These are phyloP conservation scores for Carcharodon carcharias DNA, from an alignment of 2,797 vertebrate species.

Conservation along the genomic window DNA sequence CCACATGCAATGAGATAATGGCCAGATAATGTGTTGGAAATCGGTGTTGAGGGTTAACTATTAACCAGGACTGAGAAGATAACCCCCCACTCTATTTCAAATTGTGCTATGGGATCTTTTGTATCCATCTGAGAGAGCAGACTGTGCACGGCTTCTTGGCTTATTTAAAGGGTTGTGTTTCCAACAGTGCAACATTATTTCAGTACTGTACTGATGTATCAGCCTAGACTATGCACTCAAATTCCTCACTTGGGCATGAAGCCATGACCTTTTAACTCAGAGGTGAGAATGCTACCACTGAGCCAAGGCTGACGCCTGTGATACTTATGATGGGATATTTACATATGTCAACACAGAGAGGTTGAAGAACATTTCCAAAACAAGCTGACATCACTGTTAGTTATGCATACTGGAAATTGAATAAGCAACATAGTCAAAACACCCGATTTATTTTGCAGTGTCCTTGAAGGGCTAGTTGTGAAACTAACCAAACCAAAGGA, in stretches of 20 bases:
- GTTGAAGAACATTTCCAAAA: constrained; percentile 1
- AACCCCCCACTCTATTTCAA: neutral
- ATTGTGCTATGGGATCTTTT: neutral
- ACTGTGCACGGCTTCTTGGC: neutral
- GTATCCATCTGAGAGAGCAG: neutral
- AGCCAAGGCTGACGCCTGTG: constrained; percentile 21
- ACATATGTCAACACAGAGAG: constrained; percentile 20
- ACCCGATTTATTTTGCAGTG: neutral
- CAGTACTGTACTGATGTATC: neutral
- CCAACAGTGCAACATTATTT: neutral
- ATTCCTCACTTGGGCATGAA: neutral
- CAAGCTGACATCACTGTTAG: constrained; percentile 20
- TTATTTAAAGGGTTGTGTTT: neutral
- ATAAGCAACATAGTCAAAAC: neutral
- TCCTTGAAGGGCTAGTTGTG: neutral
- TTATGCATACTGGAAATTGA: constrained; percentile 4
- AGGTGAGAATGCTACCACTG: constrained; percentile 23
- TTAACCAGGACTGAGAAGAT: neutral
- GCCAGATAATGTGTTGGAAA: neutral
- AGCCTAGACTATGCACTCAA: neutral
- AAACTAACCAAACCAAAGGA: neutral
- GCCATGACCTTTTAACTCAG: constrained; percentile 29
- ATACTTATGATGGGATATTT: constrained; percentile 11
- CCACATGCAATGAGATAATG: neutral
- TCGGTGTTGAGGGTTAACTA: neutral